Base-by-base conservation (phyloP, 2,888 invertebrate species). In the Megastigmus dorsalis region DNA sequence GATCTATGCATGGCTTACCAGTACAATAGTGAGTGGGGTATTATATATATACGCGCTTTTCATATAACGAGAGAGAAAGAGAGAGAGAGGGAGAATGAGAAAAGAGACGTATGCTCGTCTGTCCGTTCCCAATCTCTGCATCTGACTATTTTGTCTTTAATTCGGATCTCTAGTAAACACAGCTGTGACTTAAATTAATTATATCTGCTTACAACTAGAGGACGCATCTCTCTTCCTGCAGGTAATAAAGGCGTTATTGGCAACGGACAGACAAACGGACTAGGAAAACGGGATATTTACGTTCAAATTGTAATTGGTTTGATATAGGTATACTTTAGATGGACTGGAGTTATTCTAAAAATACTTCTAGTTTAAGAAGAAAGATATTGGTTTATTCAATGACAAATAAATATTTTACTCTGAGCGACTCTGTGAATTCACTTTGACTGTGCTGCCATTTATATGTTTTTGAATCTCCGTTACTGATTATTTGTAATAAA, bases 1-100 rank as follows among this genome's bases (percentile, higher is more conserved):
- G 80, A 86, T 82, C 84, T 83, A 85, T 79, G 74, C n/a, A n/a
- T 80, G 81, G 86, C 85, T 86, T 86, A 86, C 85, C 77, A 79
- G 76, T 63, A 72, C 26, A 72, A 72, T 71, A 69, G 77, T 76
- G 69, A 77, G 76, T 75, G 65, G 74, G 80, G 79, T 80, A 81
- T 79, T 81, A 81, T 79, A 80, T 79, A n/a, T 81, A 76, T 80
- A 77, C 77, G 78, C 80, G 75, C 80, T 77, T 67, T 23, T 30
- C 55, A 45, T 28, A 33, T 13, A 33, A 18, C 10, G 41, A 41
- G 26, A n/a, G 59, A 38, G 9, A 26, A 45, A 41, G 52, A 41
- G 28, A n/a, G 7, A 36, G 10, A 26, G 10, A 48, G 6, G 10
- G 6, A 20, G n/a, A n/a, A n/a, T n/a, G n/a, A n/a, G n/a, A n/a